phyloP scores from a whole-genome alignment of 1,140 invertebrate genomes.

The Brachionus rotundiformis region DNA sequence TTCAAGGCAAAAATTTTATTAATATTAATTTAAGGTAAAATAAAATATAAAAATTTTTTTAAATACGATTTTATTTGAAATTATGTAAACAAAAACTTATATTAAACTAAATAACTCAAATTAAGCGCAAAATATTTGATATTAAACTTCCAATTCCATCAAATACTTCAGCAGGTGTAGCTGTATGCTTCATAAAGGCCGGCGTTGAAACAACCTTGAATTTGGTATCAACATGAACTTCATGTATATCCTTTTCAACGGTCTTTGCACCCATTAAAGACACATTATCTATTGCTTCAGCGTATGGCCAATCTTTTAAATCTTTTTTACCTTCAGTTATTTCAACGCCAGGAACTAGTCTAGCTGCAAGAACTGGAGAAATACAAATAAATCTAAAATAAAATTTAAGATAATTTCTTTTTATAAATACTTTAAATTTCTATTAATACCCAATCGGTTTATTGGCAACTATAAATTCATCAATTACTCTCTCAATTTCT shows the following conservation, averaged over 20 bases:
- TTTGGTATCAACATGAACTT: constrained; percentile 65
- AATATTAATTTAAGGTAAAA: too few species aligned
- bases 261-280: constrained; percentile 66
- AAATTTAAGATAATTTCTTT: too few species aligned
- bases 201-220: constrained; percentile 69
- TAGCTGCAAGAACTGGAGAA: constrained; percentile 68
- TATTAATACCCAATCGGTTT: constrained; percentile 67
- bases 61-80: too few species aligned
- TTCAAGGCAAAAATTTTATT: too few species aligned
- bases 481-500: constrained; percentile 66
- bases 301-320: constrained; percentile 67
- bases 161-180: constrained; percentile 65
- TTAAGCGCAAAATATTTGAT: constrained; percentile 52
- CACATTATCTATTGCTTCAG: constrained; percentile 66
- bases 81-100: too few species aligned
- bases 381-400: constrained; percentile 67
- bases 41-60: too few species aligned
- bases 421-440: background rate
- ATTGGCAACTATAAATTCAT: constrained; percentile 66
- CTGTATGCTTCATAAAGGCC: constrained; percentile 68
- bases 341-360: constrained; percentile 65
- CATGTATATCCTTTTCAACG: constrained; percentile 64
- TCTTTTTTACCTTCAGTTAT: constrained; percentile 67
- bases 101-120: too few species aligned
- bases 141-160: constrained; percentile 69